phyloP scores from a whole-genome alignment of 2,113 vertebrate species.

The Ceyx margarethae region DNA sequence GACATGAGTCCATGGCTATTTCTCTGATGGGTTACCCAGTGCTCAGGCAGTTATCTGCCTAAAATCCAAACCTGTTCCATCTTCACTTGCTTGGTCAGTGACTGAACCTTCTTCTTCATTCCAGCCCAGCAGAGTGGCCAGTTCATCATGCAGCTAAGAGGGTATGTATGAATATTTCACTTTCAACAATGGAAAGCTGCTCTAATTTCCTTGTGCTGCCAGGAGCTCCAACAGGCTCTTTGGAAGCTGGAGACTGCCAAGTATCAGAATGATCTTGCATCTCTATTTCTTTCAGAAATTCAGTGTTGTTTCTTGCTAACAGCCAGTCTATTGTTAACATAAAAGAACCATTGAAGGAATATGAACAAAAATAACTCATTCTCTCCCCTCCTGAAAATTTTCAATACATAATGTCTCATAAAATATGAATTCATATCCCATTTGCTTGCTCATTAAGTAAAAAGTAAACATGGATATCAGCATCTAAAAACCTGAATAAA shows the following conservation, averaged over 20 bases:
- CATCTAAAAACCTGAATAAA: slow-evolving; percentile 11
- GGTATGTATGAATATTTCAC: not conserved
- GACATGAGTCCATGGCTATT: not conserved
- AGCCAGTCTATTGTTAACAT: not conserved
- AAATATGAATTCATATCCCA: slow-evolving; percentile 14
- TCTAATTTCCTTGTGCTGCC: not conserved
- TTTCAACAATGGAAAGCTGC: not conserved
- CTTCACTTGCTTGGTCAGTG: not conserved
- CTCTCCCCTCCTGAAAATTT: not conserved
- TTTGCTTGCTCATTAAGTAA: slow-evolving; percentile 3
- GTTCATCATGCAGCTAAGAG: not conserved
- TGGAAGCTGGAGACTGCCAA: not conserved
- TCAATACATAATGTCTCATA: not conserved
- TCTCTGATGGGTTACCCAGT: not conserved
- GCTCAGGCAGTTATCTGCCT: not conserved
- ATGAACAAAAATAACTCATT: not conserved
- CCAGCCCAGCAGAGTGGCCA: not conserved
- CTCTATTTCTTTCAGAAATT: not conserved
- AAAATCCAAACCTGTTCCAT: not conserved
- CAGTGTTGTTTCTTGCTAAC: not conserved
- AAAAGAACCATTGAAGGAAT: not conserved
- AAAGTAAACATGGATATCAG: not conserved
- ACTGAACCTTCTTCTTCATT: not conserved
- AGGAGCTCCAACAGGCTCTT: not conserved
- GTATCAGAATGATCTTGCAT: not conserved